Conservation (phyloP, 2,888 invertebrate species). For the Myopa tessellatipennis region DNA sequence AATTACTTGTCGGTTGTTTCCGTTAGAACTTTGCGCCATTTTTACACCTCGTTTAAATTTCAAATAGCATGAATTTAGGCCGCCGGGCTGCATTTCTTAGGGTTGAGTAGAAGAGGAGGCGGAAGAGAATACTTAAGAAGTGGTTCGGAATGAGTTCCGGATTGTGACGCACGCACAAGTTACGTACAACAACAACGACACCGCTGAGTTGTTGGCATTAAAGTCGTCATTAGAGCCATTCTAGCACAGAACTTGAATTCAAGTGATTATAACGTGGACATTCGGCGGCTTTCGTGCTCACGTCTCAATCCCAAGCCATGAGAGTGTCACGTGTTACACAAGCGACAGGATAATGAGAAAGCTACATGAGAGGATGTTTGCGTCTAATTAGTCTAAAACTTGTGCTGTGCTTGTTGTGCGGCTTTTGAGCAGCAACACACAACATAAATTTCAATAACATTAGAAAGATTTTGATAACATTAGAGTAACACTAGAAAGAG, state of each 20-base stretch:
- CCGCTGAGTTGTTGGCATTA: too few species aligned
- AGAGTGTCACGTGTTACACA: background rate
- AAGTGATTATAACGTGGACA: too few species aligned
- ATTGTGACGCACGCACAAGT: background rate
- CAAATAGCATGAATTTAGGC: background rate
- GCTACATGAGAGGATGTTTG: background rate
- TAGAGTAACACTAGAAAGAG: background rate
- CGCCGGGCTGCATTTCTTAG: conserved; percentile 16
- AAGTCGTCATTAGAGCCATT: too few species aligned
- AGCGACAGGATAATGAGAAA: too few species aligned
- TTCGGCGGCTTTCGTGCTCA: too few species aligned
- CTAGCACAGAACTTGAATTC: too few species aligned
- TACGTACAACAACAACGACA: background rate
- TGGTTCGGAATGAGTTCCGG: background rate
- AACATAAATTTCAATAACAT: background rate
- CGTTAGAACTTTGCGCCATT: conserved; percentile 13
- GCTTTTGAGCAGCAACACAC: background rate
- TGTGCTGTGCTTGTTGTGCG: background rate
- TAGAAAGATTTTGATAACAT: background rate
- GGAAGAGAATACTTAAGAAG: too few species aligned
- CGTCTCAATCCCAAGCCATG: background rate
- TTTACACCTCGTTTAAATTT: conserved; percentile 33
- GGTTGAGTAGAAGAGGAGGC: too few species aligned
- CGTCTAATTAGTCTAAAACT: background rate
- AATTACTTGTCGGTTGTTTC: background rate